These are phyloP conservation scores for Deilephila porcellus DNA, from an alignment of 2,888 invertebrate species.

Conservation along the genomic window DNA sequence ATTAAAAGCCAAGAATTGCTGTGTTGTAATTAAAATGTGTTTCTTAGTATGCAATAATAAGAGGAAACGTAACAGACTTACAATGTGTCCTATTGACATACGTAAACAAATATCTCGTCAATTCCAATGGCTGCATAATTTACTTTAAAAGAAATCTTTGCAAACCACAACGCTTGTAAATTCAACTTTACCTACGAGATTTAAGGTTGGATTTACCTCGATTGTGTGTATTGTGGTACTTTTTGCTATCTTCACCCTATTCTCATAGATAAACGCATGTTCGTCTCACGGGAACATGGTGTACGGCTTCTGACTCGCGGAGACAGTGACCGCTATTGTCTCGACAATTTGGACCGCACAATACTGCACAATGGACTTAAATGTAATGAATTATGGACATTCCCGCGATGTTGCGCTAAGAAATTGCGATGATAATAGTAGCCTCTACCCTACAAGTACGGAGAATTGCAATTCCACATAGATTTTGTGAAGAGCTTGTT, in stretches of 20 bases:
- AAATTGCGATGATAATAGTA: background rate
- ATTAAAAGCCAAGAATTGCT: no score
- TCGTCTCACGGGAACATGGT: slow-evolving; percentile 17
- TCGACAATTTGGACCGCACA: background rate
- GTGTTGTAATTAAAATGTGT: no score
- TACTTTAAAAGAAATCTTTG: background rate
- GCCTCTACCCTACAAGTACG: no score
- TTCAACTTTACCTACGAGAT: background rate
- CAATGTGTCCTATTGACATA: background rate
- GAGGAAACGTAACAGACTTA: background rate
- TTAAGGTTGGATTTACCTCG: background rate
- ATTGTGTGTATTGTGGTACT: background rate
- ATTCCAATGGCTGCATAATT: background rate
- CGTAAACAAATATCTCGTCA: slow-evolving; percentile 5
- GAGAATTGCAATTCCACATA: no score
- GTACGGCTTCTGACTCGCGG: no score
- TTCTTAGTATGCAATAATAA: background rate
- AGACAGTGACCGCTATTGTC: background rate
- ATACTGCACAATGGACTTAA: slow-evolving; percentile 4
- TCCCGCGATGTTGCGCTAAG: slow-evolving; percentile 3
- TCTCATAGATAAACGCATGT: slow-evolving; percentile 12
- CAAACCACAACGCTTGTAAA: background rate
- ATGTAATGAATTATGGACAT: slow-evolving; percentile 2
- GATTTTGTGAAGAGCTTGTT: no score
- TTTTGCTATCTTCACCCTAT: slow-evolving; percentile 17